Percentiles rank a stretch among this genome's conserved stretches.
Conservation (phyloP, 1,140 invertebrate genomes). For the Bombus confusus region DNA sequence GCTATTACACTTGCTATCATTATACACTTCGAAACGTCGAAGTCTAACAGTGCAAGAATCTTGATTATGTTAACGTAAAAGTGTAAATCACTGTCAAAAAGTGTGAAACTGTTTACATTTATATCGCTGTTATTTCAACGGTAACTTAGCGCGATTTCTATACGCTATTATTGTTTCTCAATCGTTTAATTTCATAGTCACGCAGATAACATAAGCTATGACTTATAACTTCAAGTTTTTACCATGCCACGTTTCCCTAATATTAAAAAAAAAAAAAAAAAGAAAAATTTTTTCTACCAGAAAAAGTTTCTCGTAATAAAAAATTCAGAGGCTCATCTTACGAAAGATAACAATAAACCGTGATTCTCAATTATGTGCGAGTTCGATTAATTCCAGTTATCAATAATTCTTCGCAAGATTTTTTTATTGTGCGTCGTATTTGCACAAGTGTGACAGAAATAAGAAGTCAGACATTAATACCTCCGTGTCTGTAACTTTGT, state of each 20-base stretch:
- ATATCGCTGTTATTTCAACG: no score
- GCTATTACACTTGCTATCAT: slow-evolving; percentile 54
- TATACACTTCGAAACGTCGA: slow-evolving; percentile 22
- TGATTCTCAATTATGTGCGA: not conserved
- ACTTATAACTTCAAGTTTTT: not conserved
- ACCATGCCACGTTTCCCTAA: not conserved
- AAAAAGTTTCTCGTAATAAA: not conserved
- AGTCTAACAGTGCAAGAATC: not conserved
- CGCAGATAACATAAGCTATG: not conserved
- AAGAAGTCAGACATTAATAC: not conserved
- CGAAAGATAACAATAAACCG: not conserved
- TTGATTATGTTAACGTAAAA: no score
- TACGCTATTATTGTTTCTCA: not conserved
- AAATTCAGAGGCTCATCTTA: not conserved
- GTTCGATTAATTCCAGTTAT: no score
- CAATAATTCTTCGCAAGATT: no score
- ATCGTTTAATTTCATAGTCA: not conserved
- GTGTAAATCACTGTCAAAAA: no score
- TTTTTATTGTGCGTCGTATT: not conserved
- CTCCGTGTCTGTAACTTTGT: not conserved
- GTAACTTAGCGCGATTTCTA: no score
- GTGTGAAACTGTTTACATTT: no score
- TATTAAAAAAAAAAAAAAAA: not conserved
- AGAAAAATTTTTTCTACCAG: no score
- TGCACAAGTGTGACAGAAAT: no score